A percentile compares a stretch with the other conserved stretches of the same genome.
Conservation (phyloP, 1,140 invertebrate genomes). For the Octopus sinensis region DNA sequence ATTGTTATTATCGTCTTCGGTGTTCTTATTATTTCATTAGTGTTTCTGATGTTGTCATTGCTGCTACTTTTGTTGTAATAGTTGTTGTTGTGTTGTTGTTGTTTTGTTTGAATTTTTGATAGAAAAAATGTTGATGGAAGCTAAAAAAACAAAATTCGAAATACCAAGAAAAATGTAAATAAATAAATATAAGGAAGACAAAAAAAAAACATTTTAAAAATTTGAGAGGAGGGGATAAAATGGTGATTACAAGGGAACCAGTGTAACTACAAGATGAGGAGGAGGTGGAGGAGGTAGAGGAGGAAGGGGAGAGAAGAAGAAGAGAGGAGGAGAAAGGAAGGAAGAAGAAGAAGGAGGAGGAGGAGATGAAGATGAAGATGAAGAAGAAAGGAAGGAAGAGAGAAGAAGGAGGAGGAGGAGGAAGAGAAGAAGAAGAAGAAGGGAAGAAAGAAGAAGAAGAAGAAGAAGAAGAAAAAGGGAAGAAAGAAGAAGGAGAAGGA, state of each 20-base stretch:
- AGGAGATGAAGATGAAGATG: background rate
- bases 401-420: background rate
- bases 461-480: background rate
- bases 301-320: background rate
- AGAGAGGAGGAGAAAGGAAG: background rate
- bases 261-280: background rate
- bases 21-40: too few relatives aligned
- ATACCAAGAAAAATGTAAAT: too few relatives aligned
- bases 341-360: background rate
- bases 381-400: background rate
- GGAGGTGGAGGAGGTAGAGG: background rate
- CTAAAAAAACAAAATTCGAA: too few relatives aligned
- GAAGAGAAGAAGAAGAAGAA: background rate
- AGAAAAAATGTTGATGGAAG: too few relatives aligned
- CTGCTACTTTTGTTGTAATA: too few relatives aligned
- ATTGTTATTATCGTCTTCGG: too few relatives aligned
- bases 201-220: too few relatives aligned
- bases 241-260: background rate
- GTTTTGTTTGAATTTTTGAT: too few relatives aligned
- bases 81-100: too few relatives aligned
- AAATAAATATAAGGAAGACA: too few relatives aligned
- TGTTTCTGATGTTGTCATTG: too few relatives aligned
- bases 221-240: background rate
- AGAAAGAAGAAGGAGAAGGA: background rate
- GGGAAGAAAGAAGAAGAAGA: background rate